Percentiles rank a stretch among this genome's conserved stretches.
These are phyloP conservation scores for Tenthredo mesomela DNA, from an alignment of 2,888 invertebrate species.

Conservation along the genomic window DNA sequence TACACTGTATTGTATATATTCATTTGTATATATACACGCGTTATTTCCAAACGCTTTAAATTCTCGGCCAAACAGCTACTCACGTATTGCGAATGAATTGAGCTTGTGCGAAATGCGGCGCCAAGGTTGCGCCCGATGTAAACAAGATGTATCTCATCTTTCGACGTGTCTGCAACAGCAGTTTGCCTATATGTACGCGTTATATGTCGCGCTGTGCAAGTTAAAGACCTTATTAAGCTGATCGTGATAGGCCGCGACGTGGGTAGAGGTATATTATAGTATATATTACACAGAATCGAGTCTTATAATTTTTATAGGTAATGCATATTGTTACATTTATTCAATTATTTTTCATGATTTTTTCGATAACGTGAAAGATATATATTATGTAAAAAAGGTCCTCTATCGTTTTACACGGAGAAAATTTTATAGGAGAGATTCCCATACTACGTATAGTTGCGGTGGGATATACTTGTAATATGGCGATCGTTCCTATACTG, in stretches of 20 bases:
- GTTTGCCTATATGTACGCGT: constrained; percentile 10
- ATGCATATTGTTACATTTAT: not conserved
- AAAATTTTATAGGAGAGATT: too few species aligned
- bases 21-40: not conserved
- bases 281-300: not conserved
- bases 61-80: constrained; percentile 11
- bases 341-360: not conserved
- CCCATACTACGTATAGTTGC: too few species aligned
- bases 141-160: constrained; percentile 44
- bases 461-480: too few species aligned
- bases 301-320: not conserved
- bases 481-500: too few species aligned
- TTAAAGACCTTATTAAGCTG: constrained; percentile 14
- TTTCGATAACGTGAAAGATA: not conserved
- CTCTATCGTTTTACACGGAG: too few species aligned
- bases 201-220: constrained; percentile 1
- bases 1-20: not conserved
- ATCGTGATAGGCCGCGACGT: not conserved
- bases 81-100: constrained; percentile 8
- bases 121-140: constrained; percentile 44
- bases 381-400: too few species aligned
- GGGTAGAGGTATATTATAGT: not conserved
- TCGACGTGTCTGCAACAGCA: not conserved
- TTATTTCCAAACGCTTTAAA: constrained; percentile 22
- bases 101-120: constrained; percentile 27